Base-by-base conservation (phyloP, 2,113 vertebrate genomes). In the Chloroceryle aenea region DNA sequence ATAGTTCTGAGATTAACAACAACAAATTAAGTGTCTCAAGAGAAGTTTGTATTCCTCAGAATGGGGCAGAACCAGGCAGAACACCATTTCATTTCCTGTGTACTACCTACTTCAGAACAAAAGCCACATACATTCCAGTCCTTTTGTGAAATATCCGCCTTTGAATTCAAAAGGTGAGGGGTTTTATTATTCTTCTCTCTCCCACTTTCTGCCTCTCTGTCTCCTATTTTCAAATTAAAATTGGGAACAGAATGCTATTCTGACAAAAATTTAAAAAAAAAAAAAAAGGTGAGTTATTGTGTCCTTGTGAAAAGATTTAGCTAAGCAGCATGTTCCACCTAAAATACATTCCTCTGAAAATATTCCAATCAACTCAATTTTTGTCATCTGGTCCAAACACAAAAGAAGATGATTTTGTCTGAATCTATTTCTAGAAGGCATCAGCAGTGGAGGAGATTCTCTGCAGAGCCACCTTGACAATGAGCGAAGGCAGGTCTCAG, bases 331-430 rank as follows among this genome's bases (percentile, higher is more conserved):
- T 48, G 27, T 80, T 93, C 76, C 40, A 85, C 43, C 15, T 71
- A 69, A 94, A 96, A 75, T 30, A 59, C 5, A 27, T 84, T 84
- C 72, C 16, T 82, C 52, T 81, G 72, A 84, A 92, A 81, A 61
- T 18, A 9, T 72, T 84, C 25, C 40, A 62, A 5, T 67, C 17
- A 83, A 27, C 34, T 71, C 34, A 64, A 2, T 48, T 80, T 68
- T 88, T 56, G 20, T 93, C 53, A 34, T 61, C 30, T 53, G 27
- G 12, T 40, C 45, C 26, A 68, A 87, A 36, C 10, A 80, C 25
- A 78, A 63, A 63, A 81, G 34, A 59, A 6, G 12, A 8, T 2
- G 4, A 7, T 10, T 92, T 69, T 71, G 61, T 3, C 21, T 88
- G 25, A 75, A 20, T 78, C 45, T 77, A 43, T 29, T 62, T 34